Base-by-base conservation (phyloP, 2,113 vertebrate species). In the Megaleporinus macrocephalus region DNA sequence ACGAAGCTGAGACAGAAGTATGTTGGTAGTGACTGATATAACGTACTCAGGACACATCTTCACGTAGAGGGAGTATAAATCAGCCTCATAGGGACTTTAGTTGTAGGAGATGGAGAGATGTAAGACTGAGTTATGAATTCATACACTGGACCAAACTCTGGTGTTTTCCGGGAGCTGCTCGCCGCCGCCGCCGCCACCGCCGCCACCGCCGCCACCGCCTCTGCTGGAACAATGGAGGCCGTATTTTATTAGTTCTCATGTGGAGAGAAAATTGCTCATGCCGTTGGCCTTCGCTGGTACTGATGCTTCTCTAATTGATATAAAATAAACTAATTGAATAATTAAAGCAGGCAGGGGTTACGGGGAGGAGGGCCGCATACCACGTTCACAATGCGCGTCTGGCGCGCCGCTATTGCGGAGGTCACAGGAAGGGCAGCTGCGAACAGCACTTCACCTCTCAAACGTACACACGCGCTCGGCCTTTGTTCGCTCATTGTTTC, bases 401-500 rank as follows among this genome's bases (percentile, higher is more conserved):
- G 22, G 55, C n/a, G 22, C 55, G 6, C 15, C 5, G 14, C 29
- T 41, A 12, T 15, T 41, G 20, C 4, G 30, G 33, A n/a, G n/a
- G 66, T 69, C 66, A 24, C 0, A 3, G 33, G 66, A 44, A 13
- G 22, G 20, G 66, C 33, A 70, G 66, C 22, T 70, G 3, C 16
- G 33, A 44, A 41, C 20, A 41, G 30, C 20, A 3, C 22, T 41
- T 44, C 22, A 15, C 16, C 30, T 11, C 20, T 22, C 16, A 22
- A 13, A 20, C 30, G 10, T 30, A 4, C 65, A 20, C 30, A 22
- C 65, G 12, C 65, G 22, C 10, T 70, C 36, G 26, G 22, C 22
- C 36, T 44, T 70, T 69, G 65, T 69, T 68, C 30, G 11, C 65
- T 36, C 30, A 26, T 61, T 73, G 71, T 73, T 73, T 18, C 41